Evolutionary conservation across 2,113 vertebrate genomes (phyloP).

Genomic region (Dascyllus trimaculatus): DNA sequence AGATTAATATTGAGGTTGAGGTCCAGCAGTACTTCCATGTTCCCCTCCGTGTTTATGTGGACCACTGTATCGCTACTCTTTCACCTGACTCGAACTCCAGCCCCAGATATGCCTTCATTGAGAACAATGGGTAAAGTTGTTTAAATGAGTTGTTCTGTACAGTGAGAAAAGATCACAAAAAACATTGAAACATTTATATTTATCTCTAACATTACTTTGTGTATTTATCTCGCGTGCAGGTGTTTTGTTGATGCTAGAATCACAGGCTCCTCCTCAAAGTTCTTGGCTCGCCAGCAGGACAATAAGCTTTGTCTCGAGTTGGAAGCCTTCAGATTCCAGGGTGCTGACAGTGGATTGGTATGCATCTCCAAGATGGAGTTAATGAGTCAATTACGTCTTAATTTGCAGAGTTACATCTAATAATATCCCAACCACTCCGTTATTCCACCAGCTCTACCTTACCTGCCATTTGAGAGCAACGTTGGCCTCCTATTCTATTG

Average conservation of each 20-base stretch:
- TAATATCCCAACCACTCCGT: background rate
- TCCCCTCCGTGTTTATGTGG: conserved; percentile 80
- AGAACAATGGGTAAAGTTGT: conserved; percentile 75
- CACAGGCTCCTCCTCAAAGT: conserved; percentile 73
- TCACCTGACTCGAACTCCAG: conserved; percentile 40
- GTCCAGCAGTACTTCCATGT: conserved; percentile 71
- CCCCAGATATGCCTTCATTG: conserved; percentile 81
- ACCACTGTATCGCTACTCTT: conserved; percentile 75
- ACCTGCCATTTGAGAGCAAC: conserved; percentile 80
- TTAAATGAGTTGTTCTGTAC: background rate
- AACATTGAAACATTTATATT: background rate
- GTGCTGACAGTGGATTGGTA: conserved; percentile 36
- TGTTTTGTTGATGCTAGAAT: conserved; percentile 78
- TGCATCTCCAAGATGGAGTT: background rate
- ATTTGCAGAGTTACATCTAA: background rate
- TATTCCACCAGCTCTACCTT: conserved; percentile 75
- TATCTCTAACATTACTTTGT: background rate
- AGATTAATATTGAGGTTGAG: conserved; percentile 71
- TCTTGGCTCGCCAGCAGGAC: conserved; percentile 60
- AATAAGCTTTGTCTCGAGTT: conserved; percentile 76
- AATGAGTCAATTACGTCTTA: background rate
- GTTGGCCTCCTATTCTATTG: background rate
- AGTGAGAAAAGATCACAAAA: background rate
- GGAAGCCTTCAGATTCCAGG: conserved; percentile 79
- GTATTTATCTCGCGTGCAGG: conserved; percentile 46